Conservation (phyloP, 2,113 vertebrate genomes). For the Gobiocypris rarus region DNA sequence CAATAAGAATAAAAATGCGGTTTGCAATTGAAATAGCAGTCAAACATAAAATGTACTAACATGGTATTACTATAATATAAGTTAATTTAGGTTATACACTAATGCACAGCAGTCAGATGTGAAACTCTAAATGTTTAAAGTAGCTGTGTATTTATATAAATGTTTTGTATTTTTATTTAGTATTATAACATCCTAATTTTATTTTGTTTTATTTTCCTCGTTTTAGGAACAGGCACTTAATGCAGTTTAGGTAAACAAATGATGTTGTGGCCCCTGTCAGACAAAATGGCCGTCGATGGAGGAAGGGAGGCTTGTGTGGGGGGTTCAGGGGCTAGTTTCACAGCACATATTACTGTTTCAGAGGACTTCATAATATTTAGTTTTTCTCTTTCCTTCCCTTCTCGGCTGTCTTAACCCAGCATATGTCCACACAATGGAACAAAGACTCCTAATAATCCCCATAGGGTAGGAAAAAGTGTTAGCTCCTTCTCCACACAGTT, state of each 20-base stretch:
- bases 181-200: neutral
- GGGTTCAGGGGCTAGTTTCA: neutral
- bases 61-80: neutral
- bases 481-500: neutral
- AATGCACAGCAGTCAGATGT: neutral
- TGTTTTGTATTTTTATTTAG: too few species aligned
- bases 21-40: neutral
- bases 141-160: neutral
- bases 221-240: neutral
- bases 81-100: neutral
- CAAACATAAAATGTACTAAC: neutral
- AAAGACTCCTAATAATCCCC: neutral
- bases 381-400: neutral
- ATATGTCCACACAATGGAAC: neutral
- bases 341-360: neutral
- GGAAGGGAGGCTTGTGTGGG: slow-evolving; percentile 37
- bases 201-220: slow-evolving; percentile 2
- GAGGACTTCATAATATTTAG: slow-evolving; percentile 14
- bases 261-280: slow-evolving; percentile 49
- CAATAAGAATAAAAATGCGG: neutral
- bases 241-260: slow-evolving; percentile 73
- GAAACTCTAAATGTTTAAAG: neutral
- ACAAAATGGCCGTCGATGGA: slow-evolving; percentile 63
- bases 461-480: slow-evolving; percentile 5
- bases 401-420: neutral